These are phyloP conservation scores for Hypothenemus hampei DNA, from an alignment of 1,140 invertebrate species.

Conservation along the genomic window DNA sequence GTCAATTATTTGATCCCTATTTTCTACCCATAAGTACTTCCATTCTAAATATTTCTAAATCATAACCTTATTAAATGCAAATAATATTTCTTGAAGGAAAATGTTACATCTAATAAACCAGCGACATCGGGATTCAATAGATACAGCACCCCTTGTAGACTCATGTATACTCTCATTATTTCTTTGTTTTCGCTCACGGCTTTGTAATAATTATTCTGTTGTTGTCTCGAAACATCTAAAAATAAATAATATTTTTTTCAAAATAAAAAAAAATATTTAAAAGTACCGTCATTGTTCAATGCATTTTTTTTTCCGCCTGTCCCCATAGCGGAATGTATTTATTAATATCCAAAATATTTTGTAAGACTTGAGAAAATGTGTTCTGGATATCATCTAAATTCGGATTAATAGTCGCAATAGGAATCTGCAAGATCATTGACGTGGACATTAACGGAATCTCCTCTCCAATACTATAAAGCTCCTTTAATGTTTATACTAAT, in stretches of 20 bases:
- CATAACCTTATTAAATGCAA: background rate
- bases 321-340: slow-evolving; percentile 68
- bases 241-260: background rate
- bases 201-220: slow-evolving; percentile 59
- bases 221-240: background rate
- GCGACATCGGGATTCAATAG: slow-evolving; percentile 60
- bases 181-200: slow-evolving; percentile 76
- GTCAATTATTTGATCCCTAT: slow-evolving; percentile 61
- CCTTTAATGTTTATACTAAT: too few species aligned
- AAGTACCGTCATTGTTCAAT: slow-evolving; percentile 21
- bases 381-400: slow-evolving; percentile 68
- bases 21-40: slow-evolving; percentile 65
- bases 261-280: background rate
- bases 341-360: slow-evolving; percentile 57
- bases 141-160: slow-evolving; percentile 63
- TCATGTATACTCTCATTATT: slow-evolving; percentile 63
- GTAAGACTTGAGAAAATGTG: slow-evolving; percentile 61
- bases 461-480: slow-evolving; percentile 20
- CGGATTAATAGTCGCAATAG: slow-evolving; percentile 55
- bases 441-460: slow-evolving; percentile 53
- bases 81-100: slow-evolving; percentile 4
- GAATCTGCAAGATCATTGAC: slow-evolving; percentile 58
- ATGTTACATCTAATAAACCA: slow-evolving; percentile 48
- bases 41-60: slow-evolving; percentile 53
- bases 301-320: slow-evolving; percentile 42